Evolutionary conservation across 2,888 invertebrate genomes (phyloP).

Genomic region (Philaethria dido): DNA sequence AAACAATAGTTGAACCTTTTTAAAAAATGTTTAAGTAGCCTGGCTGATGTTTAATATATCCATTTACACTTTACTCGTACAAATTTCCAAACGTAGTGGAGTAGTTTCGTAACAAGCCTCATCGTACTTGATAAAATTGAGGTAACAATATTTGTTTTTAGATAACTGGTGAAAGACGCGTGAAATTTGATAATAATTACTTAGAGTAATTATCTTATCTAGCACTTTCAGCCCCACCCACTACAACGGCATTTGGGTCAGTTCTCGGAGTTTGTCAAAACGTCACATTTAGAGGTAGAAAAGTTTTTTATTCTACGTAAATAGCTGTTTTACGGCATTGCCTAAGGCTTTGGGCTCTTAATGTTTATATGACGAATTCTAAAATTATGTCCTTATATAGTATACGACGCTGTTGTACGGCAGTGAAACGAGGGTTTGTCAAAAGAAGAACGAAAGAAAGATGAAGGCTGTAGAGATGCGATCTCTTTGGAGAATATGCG

Average conservation of each 20-base stretch:
- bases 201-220: conserved; percentile 74
- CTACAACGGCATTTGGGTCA: conserved; percentile 55
- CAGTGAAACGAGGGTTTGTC: too few species aligned
- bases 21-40: conserved; percentile 51
- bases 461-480: too few species aligned
- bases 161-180: conserved; percentile 72
- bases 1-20: conserved; percentile 55
- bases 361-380: too few species aligned
- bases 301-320: conserved; percentile 8
- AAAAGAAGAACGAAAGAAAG: too few species aligned
- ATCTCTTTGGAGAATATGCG: too few species aligned
- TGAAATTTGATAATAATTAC: conserved; percentile 81
- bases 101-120: conserved; percentile 63
- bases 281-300: conserved; percentile 28
- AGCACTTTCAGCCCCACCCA: conserved; percentile 65
- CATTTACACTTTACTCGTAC: conserved; percentile 53
- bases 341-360: neutral
- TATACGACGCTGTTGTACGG: too few species aligned
- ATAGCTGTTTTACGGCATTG: neutral
- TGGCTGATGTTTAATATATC: conserved; percentile 49
- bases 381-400: too few species aligned
- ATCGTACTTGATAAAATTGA: conserved; percentile 65
- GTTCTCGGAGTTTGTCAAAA: conserved; percentile 46
- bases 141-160: conserved; percentile 72
- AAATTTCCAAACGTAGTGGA: conserved; percentile 33